Base-by-base conservation (phyloP, 2,113 vertebrate species). In the Calonectris borealis region DNA sequence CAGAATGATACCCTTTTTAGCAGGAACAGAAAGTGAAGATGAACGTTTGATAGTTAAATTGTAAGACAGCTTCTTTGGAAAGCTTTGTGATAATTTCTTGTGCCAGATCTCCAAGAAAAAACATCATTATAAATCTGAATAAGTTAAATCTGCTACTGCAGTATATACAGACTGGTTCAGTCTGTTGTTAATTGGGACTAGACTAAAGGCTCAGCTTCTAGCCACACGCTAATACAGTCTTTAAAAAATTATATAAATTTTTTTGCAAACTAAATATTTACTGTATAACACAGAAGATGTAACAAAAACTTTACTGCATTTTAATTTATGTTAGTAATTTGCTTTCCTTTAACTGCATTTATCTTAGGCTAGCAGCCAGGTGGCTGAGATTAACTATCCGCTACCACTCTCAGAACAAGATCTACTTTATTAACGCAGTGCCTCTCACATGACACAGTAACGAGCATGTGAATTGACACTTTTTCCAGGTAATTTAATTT, bases 191-290 rank as follows among this genome's bases (percentile, higher is more conserved):
- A 94, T 16, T 86, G 52, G 89, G 85, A 92, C 52, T 92, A 88
- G 55, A 92, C 76, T 96, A 93, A 93, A 71, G 93, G 86, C 65
- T 95, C 93, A 96, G 94, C 82, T 97, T 97, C 91, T 94, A 96
- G 94, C 88, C 90, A 94, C 70, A 94, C 1, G 3, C 55, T 97
- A 97, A 97, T 95, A 97, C 46, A 95, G 94, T 83, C 90, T 96
- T 96, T 22, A 83, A 97, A 98, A 97, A 95, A 94, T 87, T 49
- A 96, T 70, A 97, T 83, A 92, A 62, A 12, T 89, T 80, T 96
- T 83, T 97, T 96, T 96, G 88, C 92, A 97, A 97, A 98, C 90
- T 94, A 97, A 96, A 51, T 96, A 97, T 97, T 96, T 97, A 87
- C 77, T 95, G 94, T 97, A 76, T 96, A 97, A 96, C 80, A 91